Evolutionary conservation across 1,140 invertebrate genomes (phyloP).

Genomic region (Drosophila leontia): DNA sequence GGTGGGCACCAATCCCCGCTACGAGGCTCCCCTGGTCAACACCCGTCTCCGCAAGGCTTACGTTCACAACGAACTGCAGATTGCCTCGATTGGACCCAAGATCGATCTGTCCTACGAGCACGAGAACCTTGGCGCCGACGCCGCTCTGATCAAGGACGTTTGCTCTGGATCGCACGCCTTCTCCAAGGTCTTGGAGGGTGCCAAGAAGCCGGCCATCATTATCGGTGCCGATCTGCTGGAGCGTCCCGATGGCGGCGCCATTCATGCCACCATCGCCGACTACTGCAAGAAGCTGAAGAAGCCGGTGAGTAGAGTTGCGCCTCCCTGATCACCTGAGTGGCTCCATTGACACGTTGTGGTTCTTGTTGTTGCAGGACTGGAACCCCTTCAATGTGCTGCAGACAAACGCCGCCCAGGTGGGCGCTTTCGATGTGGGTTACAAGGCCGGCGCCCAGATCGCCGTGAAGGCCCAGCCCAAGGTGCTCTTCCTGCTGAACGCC

Average conservation of each 20-base stretch:
- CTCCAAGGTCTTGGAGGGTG: slow-evolving; percentile 89
- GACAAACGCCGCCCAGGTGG: slow-evolving; percentile 96
- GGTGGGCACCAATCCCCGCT: slow-evolving; percentile 98
- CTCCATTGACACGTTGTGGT: background rate
- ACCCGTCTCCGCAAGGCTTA: slow-evolving; percentile 97
- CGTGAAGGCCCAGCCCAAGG: slow-evolving; percentile 90
- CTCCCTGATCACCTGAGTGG: too few relatives aligned
- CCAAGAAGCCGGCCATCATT: slow-evolving; percentile 96
- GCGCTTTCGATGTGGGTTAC: slow-evolving; percentile 98
- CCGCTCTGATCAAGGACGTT: slow-evolving; percentile 90
- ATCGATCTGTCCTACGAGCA: slow-evolving; percentile 98
- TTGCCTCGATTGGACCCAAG: slow-evolving; percentile 95
- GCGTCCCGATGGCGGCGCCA: slow-evolving; percentile 91
- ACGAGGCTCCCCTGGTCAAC: slow-evolving; percentile 99
- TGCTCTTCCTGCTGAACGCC: slow-evolving; percentile 96
- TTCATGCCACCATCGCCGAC: slow-evolving; percentile 91
- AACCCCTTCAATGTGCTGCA: slow-evolving; percentile 96
- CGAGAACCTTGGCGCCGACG: slow-evolving; percentile 94
- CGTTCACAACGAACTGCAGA: slow-evolving; percentile 93
- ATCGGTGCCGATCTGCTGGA: slow-evolving; percentile 94
- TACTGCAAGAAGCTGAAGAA: slow-evolving; percentile 88
- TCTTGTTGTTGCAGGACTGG: slow-evolving; percentile 78
- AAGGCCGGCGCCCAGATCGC: slow-evolving; percentile 91
- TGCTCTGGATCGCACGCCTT: slow-evolving; percentile 91
- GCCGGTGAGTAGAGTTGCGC: slow-evolving; percentile 72